Evolutionary conservation across 92 coral and sea anemone species (phyloP).

Genomic region (Desmophyllum pertusum): DNA sequence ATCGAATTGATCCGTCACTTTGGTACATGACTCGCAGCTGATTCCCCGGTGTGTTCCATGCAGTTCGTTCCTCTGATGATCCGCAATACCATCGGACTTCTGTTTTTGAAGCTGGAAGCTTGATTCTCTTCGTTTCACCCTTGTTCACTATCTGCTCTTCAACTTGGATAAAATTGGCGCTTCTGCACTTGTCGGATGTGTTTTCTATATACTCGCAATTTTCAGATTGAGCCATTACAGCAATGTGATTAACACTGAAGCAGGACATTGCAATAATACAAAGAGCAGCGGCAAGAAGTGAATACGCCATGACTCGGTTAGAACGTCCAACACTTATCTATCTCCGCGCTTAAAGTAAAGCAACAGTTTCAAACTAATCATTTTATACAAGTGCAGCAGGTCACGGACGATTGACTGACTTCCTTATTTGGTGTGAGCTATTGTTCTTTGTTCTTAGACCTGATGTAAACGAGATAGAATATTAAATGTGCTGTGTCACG

Average conservation of each 20-base stretch:
- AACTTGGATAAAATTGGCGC: constrained; percentile 24
- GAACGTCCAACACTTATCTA: too few species aligned
- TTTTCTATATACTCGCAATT: neutral
- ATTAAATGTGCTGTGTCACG: too few species aligned
- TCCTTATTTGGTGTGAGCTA: neutral
- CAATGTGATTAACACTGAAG: neutral
- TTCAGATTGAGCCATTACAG: constrained; percentile 14
- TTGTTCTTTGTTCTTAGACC: neutral
- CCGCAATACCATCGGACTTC: constrained; percentile 58
- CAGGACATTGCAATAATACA: neutral
- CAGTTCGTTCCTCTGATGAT: constrained; percentile 42
- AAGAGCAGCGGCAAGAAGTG: neutral
- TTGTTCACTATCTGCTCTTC: constrained; percentile 28
- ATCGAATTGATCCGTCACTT: constrained; percentile 48
- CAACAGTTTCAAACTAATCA: too few species aligned
- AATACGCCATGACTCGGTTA: constrained; percentile 4
- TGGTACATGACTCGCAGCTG: constrained; percentile 58
- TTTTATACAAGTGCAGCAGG: neutral
- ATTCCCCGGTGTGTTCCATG: constrained; percentile 56
- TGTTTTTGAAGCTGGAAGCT: constrained; percentile 37
- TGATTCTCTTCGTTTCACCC: constrained; percentile 23
- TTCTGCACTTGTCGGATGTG: constrained; percentile 56
- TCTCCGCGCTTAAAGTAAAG: too few species aligned
- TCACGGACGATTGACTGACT: neutral
- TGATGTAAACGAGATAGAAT: too few species aligned